Base-by-base conservation (phyloP, 2,797 vertebrate genomes). In the Phoeniculus purpureus region DNA sequence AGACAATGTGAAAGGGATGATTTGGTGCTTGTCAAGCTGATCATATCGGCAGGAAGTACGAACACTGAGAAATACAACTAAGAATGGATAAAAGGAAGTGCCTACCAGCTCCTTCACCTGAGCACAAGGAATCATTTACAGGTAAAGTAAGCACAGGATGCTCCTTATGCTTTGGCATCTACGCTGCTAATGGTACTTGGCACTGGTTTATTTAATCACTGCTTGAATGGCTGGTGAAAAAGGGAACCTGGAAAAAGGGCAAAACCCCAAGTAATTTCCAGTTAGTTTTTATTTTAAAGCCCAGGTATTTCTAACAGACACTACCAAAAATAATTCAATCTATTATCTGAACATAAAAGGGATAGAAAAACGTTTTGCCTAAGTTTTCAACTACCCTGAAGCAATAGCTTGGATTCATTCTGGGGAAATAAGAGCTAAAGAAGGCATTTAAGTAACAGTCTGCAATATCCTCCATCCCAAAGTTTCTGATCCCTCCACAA, bases 141-240 rank as follows among this genome's bases (percentile, higher is more conserved):
- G 47, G 58, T 58, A 70, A 76, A 19, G 0, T 19, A 26, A 61
- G 12, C 22, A 61, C 17, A 8, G 55, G 66, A 56, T 59, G 71
- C 23, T 64, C 68, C 26, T 85, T 70, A 75, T 66, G 34, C 37
- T 83, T 84, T 87, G 54, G 37, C 31, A 85, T 62, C 47, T 81
- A 66, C 1, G 4, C 34, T 83, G 71, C 51, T 37, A 19, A 54
- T 3, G 9, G 68, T 66, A 76, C 56, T 81, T 70, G 31, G 37
- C 31, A 72, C 87, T 81, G 23, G 8, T 88, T 78, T 80, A 82
- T 71, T 90, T 91, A 75, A 85, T 78, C 18, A 56, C 25, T 82
- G 58, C 62, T 78, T 76, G 59, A 81, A 83, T 68, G n/a, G 52
- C n/a, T 83, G 50, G 52, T 68, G 86, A 50, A 73, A 84, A 66